Conservation (phyloP, 64 coral and sea anemone genomes). For the Pachyseris speciosa region DNA sequence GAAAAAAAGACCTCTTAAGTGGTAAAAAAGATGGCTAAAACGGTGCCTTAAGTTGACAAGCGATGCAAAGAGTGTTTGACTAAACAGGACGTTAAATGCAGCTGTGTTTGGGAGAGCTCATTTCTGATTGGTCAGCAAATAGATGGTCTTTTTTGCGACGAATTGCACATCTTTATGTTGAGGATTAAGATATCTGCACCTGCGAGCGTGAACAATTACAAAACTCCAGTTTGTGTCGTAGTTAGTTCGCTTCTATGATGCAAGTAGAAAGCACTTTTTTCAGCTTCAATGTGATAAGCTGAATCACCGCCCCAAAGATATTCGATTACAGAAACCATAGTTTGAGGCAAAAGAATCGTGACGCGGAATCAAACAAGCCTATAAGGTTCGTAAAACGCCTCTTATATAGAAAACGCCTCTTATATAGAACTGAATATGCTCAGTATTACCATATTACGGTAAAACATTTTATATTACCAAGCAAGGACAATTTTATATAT, state of each 20-base stretch:
- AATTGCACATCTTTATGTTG: not conserved
- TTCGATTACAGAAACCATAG: not conserved
- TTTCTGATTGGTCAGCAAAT: not conserved
- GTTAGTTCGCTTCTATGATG: not conserved
- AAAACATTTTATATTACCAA: not conserved
- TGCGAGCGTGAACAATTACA: no score
- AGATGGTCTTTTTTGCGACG: not conserved
- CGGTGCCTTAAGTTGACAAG: not conserved
- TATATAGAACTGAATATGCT: no score
- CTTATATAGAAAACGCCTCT: no score
- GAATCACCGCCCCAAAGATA: not conserved
- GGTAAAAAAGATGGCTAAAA: not conserved
- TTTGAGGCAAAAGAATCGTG: not conserved
- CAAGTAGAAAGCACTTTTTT: not conserved
- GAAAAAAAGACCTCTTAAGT: no score
- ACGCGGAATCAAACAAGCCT: no score
- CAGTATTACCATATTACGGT: no score
- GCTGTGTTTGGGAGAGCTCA: slow-evolving; percentile 13
- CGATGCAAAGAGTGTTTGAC: not conserved
- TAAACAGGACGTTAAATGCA: not conserved
- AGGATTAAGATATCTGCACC: not conserved
- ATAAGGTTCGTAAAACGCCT: no score
- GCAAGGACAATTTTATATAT: no score
- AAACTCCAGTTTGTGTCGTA: no score
- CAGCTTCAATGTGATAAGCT: not conserved